A percentile compares a stretch with the other conserved stretches of the same genome.
Conservation (phyloP, 2,888 invertebrate species). For the Spodoptera picta region DNA sequence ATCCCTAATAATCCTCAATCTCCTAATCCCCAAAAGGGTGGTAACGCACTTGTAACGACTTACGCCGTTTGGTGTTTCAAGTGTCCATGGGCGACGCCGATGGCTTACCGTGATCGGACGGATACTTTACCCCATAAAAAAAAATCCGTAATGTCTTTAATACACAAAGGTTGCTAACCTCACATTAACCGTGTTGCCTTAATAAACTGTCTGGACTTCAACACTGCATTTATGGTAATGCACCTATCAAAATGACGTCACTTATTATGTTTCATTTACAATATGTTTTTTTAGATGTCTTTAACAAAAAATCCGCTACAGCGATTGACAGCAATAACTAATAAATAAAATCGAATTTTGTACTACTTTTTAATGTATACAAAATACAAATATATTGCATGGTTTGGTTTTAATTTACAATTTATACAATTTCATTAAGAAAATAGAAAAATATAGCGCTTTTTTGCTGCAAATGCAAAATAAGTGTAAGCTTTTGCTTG, state of each 20-base stretch:
- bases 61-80: too few relatives aligned
- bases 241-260: conserved; percentile 77
- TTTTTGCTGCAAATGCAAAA: conserved; percentile 44
- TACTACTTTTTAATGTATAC: too few relatives aligned
- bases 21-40: too few relatives aligned
- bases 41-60: too few relatives aligned
- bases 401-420: too few relatives aligned
- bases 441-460: conserved; percentile 36
- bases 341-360: background rate
- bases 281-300: conserved; percentile 62
- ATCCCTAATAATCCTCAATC: too few relatives aligned
- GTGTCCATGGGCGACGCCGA: too few relatives aligned
- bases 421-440: too few relatives aligned
- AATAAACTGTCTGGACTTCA: conserved; percentile 64
- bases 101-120: too few relatives aligned
- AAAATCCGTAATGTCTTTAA: too few relatives aligned
- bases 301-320: conserved; percentile 24
- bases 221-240: conserved; percentile 70
- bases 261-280: conserved; percentile 75
- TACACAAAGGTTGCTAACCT: conserved; percentile 19
- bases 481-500: conserved; percentile 54
- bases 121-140: too few relatives aligned
- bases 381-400: too few relatives aligned
- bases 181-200: conserved; percentile 25
- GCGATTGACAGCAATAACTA: conserved; percentile 17